Evolutionary conservation across 1,140 invertebrate genomes (phyloP).

Genomic region (Drosophila busckii): DNA sequence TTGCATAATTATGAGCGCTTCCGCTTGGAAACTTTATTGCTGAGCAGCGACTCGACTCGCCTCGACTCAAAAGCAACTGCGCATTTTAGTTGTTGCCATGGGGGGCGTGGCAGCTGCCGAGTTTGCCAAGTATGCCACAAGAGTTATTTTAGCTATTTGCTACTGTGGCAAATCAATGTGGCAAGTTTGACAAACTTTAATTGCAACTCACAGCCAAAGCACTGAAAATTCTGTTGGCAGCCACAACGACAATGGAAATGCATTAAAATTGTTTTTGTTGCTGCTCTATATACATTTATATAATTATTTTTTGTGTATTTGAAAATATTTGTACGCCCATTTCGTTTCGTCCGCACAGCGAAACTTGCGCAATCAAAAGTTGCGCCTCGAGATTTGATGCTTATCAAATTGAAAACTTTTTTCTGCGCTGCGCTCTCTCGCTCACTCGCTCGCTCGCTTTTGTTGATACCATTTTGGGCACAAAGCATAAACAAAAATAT

Average conservation of each 20-base stretch:
- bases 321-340: constrained; percentile 43
- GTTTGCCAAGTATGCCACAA: constrained; percentile 54
- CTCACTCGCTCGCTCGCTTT: not conserved
- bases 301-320: constrained; percentile 42
- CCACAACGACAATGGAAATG: constrained; percentile 55
- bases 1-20: constrained; percentile 76
- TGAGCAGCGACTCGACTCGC: constrained; percentile 13
- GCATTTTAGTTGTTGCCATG: not conserved
- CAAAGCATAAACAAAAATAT: constrained; percentile 45
- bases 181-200: constrained; percentile 65
- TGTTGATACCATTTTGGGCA: constrained; percentile 36
- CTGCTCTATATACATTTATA: constrained; percentile 2
- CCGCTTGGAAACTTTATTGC: constrained; percentile 62
- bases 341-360: no score
- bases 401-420: constrained; percentile 68
- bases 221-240: constrained; percentile 9
- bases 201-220: constrained; percentile 35
- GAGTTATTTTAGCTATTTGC: constrained; percentile 58
- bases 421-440: not conserved
- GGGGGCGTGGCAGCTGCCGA: constrained; percentile 6
- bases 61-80: constrained; percentile 41
- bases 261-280: constrained; percentile 56
- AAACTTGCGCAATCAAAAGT: constrained; percentile 73
- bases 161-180: constrained; percentile 70
- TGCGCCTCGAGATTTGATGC: constrained; percentile 57